Evolutionary conservation across 1,140 invertebrate species (phyloP), one percentile per base, ranked within the genome.

Genomic region (Zaprionus ghesquierei): DNA sequence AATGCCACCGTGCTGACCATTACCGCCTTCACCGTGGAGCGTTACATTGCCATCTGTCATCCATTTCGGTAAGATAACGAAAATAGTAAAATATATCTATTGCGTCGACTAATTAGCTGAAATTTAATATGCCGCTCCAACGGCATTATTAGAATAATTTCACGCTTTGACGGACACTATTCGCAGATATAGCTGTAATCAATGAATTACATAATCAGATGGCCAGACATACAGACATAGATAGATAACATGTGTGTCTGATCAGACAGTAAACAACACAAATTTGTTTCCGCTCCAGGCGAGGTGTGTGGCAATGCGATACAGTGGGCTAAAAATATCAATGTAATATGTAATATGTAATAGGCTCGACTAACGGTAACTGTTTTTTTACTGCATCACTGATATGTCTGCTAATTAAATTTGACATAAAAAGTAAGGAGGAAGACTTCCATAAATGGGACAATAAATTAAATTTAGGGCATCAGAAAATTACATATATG

Each of bases 1-100:
- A 97, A 98, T 91, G 97, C 97, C 0, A 98, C 97, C 0, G 96
- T 98, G 1, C 92, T 98, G 18, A 98, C 97, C 0, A 98, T 98
- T 69, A 97, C 97, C 0, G 95, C 95, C 5, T 97, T 97, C 90
- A 97, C 96, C 1, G 93, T 96, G 6, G 97, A 97, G 91, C 92
- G 97, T 3, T 97, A 96, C 86, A 93, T 97, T 9, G 96, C 96
- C 35, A 96, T 97, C 54, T 96, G 96, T 82, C 95, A 96, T 91
- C 96, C 96, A 1, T 94, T 97, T 66, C 92, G 94, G 76, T 94
- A 65, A 90, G 35, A 41, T 41, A 41, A 41, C 49, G 5, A 58
- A 27, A 33, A 51, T n/a, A 46, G 6, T 29, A 31, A 22, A 35
- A 38, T 44, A n/a, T n/a, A n/a, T n/a, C n/a, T n/a, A n/a, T n/a